These are phyloP conservation scores for Spheniscus mendiculus DNA, from an alignment of 2,113 vertebrate species.

Conservation along the genomic window DNA sequence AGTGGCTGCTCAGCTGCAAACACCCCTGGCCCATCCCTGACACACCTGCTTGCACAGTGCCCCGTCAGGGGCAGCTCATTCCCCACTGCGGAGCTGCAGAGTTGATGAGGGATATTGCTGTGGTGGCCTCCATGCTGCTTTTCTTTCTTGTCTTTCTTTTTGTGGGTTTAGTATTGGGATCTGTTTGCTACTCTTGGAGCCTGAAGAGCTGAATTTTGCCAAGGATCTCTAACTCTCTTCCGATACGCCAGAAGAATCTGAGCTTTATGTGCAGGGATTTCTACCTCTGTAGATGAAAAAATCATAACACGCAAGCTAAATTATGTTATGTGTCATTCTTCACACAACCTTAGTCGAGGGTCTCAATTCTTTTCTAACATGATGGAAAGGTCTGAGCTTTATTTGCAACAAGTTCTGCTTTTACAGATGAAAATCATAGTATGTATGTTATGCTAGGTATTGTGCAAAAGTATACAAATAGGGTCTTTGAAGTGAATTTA, in stretches of 20 bases:
- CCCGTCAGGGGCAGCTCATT: constrained; percentile 1
- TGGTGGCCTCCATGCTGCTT: not conserved
- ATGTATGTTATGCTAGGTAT: not conserved
- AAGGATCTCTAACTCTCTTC: not conserved
- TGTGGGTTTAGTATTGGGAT: not conserved
- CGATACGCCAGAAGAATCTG: not conserved
- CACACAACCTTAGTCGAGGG: accelerated
- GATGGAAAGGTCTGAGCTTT: not conserved
- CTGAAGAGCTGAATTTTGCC: not conserved
- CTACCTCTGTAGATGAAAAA: not conserved
- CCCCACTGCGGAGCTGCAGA: not conserved
- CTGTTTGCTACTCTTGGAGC: not conserved
- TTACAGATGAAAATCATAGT: not conserved
- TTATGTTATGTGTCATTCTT: not conserved
- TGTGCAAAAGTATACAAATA: not conserved
- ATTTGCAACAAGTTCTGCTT: not conserved
- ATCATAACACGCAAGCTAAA: not conserved
- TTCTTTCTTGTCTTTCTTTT: not conserved
- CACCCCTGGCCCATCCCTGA: constrained; percentile 19
- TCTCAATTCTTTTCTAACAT: not conserved
- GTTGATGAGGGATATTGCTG: not conserved
- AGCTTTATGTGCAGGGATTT: not conserved
- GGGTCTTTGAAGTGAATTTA: constrained; percentile 14
- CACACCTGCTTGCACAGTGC: not conserved
- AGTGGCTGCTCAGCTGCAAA: constrained; percentile 26